These are phyloP conservation scores for Cancer borealis DNA, from an alignment of 2,888 invertebrate species.

Conservation along the genomic window DNA sequence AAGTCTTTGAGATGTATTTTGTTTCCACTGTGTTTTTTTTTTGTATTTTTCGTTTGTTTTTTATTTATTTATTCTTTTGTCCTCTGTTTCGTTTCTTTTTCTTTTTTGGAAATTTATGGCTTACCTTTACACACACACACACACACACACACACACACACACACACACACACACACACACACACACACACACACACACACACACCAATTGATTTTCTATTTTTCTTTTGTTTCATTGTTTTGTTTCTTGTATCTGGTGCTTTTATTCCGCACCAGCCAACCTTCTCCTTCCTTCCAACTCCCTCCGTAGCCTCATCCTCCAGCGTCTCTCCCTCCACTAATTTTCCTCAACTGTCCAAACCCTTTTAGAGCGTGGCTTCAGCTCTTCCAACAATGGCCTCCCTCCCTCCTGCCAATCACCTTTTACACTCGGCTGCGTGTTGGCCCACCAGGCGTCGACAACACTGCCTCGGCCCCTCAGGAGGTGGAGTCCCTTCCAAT, in stretches of 20 bases:
- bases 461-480: background rate
- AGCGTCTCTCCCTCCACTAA: conserved; percentile 56
- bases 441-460: conserved; percentile 12
- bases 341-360: conserved; percentile 61
- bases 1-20: too few species aligned
- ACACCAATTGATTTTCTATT: too few species aligned
- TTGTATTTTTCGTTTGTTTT: too few species aligned
- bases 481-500: background rate
- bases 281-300: background rate
- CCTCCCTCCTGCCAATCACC: conserved; percentile 58
- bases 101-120: too few species aligned
- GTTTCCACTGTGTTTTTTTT: too few species aligned
- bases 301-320: background rate
- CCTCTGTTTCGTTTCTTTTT: too few species aligned
- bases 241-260: background rate
- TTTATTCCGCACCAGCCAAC: background rate
- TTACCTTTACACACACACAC: too few species aligned
- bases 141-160: too few species aligned
- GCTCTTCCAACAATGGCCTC: conserved; percentile 57
- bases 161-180: too few species aligned
- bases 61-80: too few species aligned
- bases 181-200: too few species aligned
- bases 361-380: conserved; percentile 56
- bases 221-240: background rate
- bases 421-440: conserved; percentile 37